Evolutionary conservation across 2,888 invertebrate species (phyloP).

Genomic region (Pristionchus japonicus): DNA sequence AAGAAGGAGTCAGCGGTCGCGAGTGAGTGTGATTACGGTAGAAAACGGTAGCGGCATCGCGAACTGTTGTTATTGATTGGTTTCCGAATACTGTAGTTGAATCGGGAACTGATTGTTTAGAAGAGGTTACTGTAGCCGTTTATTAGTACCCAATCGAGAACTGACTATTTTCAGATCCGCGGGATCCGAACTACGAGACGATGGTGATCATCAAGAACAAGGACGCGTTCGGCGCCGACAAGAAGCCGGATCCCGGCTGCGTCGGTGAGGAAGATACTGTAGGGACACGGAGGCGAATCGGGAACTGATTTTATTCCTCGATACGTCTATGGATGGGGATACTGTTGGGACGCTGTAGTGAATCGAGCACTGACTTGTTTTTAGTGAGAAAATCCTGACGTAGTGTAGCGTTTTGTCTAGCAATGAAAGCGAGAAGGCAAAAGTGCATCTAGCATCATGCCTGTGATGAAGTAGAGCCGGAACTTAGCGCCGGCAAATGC

Average conservation of each 20-base stretch:
- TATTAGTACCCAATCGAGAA: neutral
- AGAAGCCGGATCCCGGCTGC: neutral
- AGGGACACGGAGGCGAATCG: neutral
- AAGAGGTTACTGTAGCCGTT: neutral
- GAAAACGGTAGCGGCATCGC: neutral
- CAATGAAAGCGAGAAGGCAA: neutral
- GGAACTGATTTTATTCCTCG: neutral
- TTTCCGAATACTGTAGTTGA: no score
- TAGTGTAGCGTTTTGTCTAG: no score
- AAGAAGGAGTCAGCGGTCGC: neutral
- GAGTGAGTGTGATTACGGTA: neutral
- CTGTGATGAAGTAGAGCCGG: neutral
- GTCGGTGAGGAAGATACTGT: conserved; percentile 2
- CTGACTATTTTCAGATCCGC: conserved; percentile 11
- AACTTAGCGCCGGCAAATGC: neutral
- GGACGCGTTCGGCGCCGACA: conserved; percentile 32
- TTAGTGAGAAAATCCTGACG: no score
- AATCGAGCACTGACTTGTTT: no score
- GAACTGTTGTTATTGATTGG: neutral
- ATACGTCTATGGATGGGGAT: no score
- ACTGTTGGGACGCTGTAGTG: no score
- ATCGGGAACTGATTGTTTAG: neutral
- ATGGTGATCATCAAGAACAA: conserved; percentile 13
- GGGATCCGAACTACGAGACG: conserved; percentile 37
- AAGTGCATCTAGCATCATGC: neutral